These are phyloP conservation scores for Heliocidaris erythrogramma DNA, from an alignment of 35 echinoderm and acorn worm species.

Conservation along the genomic window DNA sequence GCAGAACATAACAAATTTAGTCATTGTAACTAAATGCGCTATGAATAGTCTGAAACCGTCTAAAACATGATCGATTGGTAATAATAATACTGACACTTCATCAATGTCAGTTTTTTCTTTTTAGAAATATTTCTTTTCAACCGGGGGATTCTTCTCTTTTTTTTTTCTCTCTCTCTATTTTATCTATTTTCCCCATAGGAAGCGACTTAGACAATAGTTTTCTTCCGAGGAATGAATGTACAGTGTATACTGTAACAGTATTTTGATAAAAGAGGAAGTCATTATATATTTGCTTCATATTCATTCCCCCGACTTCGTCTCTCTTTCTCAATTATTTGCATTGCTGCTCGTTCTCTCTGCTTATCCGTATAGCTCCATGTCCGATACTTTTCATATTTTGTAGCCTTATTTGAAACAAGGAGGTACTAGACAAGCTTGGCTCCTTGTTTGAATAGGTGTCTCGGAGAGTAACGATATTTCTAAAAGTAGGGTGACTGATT, in stretches of 20 bases:
- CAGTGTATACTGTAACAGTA: neutral
- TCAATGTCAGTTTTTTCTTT: neutral
- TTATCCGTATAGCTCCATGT: too few species aligned
- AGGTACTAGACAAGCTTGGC: too few species aligned
- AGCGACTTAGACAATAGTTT: neutral
- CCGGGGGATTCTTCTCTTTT: neutral
- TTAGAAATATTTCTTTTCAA: neutral
- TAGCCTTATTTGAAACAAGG: too few species aligned
- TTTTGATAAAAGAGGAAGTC: neutral
- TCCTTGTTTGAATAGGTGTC: too few species aligned
- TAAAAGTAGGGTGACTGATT: too few species aligned
- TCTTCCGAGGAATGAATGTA: neutral
- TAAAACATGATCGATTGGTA: neutral
- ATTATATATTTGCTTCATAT: neutral
- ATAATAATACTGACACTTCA: neutral
- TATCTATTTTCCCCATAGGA: neutral
- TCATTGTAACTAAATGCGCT: neutral
- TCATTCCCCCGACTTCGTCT: too few species aligned
- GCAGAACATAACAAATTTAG: neutral
- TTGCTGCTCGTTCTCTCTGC: too few species aligned
- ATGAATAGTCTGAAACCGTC: neutral
- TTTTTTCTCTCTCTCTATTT: too few species aligned
- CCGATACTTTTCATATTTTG: too few species aligned
- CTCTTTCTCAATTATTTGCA: too few species aligned
- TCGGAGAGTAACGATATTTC: too few species aligned